Base-by-base conservation (phyloP, 2,113 vertebrate species). In the Rhea americana region DNA sequence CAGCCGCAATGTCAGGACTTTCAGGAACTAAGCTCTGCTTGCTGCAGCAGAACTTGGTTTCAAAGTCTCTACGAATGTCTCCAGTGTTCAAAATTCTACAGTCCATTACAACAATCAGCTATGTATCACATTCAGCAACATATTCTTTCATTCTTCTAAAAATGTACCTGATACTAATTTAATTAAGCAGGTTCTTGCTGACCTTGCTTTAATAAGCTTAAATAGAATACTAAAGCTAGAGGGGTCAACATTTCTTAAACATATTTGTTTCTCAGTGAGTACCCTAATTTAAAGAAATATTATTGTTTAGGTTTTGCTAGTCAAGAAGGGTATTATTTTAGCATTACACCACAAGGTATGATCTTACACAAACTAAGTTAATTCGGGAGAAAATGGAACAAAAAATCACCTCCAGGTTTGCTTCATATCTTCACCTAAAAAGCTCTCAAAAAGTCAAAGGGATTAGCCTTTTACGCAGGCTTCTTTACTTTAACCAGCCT, bases 1-100 rank as follows among this genome's bases (percentile, higher is more conserved):
- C 5, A 45, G 53, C 11, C 37, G 22, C 26, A 7, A 51, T 58
- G 41, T 62, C 56, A 55, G 0, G 3, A 39, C 39, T 48, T 24
- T 65, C 32, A 48, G 53, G 41, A 89, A 17, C 39, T 7, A 25
- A 30, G 39, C n/a, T 39, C 56, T 7, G 9, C 11, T 19, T 32
- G 20, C 20, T 9, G 22, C 55, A 63, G 48, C 43, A 58, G 18
- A 55, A 56, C 16, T 19, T 9, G 53, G 28, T 48, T 73, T 56
- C 66, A 1, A 18, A 58, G 37, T 22, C 41, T 55, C 19, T 5
- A 1, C 0, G 7, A 56, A 83, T 1, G 21, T 15, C 20, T 14
- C 3, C 0, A 25, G 9, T 20, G n/a, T 3, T 68, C 82, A 35
- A 35, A 77, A 82, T 70, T 75, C 72, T 48, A 43, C 4, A 77